Base-by-base conservation (phyloP, 2,888 invertebrate species). In the Apotomis betuletana region DNA sequence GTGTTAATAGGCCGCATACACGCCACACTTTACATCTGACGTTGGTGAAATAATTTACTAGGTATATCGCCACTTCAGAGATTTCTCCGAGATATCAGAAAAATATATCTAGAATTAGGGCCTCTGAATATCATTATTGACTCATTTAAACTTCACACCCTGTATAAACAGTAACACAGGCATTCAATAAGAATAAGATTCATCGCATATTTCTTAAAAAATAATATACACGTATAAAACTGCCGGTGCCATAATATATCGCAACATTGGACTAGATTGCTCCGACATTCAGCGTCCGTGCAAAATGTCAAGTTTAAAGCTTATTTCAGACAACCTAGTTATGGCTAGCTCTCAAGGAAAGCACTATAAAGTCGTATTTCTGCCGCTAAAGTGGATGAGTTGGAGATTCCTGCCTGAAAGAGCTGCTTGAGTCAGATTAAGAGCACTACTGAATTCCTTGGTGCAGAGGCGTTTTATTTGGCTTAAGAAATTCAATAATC, bases 331-430 rank as follows among this genome's bases (percentile, higher is more conserved):
- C 52, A 52, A 59, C 63, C 64, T 59, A 69, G 57, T 69, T 64
- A 63, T 51, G 57, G 51, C 57, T 10, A 15, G 49, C 55, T 44
- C 55, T 61, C 46, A 63, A 70, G 63, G 58, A 70, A 59, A 36
- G 61, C 61, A 55, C 63, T 70, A 52, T 70, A 52, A 70, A 64
- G 51, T 63, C 63, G 51, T 58, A 58, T 64, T 64, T 52, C 64
- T 13, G 44, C 64, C 52, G 49, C 52, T 62, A 57, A 64, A 64
- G 70, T 70, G 64, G 64, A 64, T 46, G 64, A 55, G 60, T 10
- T 57, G 41, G 57, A 62, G 41, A 69, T 51, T 51, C 38, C 57
- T 38, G 38, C 4, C 62, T 51, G 15, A 69, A 69, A 52, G 69
- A 55, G 69, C 63, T 27, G 13, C 38, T 27, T 4, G 51, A 51